Percentiles rank a stretch among this genome's conserved stretches.
These are phyloP conservation scores for Leptodactylus fallax DNA, from an alignment of 2,797 vertebrate species.

Conservation along the genomic window DNA sequence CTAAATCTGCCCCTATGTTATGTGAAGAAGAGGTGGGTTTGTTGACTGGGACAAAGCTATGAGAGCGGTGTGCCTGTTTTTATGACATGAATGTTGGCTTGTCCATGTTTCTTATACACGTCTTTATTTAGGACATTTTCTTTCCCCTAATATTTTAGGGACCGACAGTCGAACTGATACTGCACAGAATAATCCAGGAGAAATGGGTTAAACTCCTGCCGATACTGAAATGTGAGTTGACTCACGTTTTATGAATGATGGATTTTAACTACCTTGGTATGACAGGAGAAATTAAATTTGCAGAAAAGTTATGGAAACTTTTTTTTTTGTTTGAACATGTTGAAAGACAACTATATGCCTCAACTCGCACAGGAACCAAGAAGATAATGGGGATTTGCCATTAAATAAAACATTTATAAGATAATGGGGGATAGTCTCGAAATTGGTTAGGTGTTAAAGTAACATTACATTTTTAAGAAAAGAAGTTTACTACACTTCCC, in stretches of 20 bases:
- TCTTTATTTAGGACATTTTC: neutral
- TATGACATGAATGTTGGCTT: too few species aligned
- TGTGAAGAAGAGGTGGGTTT: too few species aligned
- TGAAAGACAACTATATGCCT: constrained; percentile 52
- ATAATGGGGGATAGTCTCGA: constrained; percentile 14
- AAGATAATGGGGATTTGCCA: constrained; percentile 11
- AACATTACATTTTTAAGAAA: neutral
- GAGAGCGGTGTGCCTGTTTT: too few species aligned
- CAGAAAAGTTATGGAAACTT: constrained; percentile 32
- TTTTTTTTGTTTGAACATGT: constrained; percentile 8
- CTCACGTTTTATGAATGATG: constrained; percentile 34
- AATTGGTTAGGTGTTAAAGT: neutral
- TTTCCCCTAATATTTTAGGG: too few species aligned
- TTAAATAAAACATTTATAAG: constrained; percentile 15
- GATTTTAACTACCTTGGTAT: constrained; percentile 26
- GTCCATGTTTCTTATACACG: neutral
- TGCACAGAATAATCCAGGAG: neutral
- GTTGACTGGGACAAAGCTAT: too few species aligned
- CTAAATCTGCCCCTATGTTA: too few species aligned
- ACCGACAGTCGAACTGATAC: neutral
- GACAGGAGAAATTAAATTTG: constrained; percentile 38
- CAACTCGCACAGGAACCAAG: constrained; percentile 38
- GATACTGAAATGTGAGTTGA: constrained; percentile 32
- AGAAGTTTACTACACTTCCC: neutral
- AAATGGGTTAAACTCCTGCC: constrained; percentile 14